Percentiles rank a stretch among this genome's conserved stretches.
Evolutionary conservation across 2,888 invertebrate species (phyloP).

Genomic region (Nemotelus nigrinus): DNA sequence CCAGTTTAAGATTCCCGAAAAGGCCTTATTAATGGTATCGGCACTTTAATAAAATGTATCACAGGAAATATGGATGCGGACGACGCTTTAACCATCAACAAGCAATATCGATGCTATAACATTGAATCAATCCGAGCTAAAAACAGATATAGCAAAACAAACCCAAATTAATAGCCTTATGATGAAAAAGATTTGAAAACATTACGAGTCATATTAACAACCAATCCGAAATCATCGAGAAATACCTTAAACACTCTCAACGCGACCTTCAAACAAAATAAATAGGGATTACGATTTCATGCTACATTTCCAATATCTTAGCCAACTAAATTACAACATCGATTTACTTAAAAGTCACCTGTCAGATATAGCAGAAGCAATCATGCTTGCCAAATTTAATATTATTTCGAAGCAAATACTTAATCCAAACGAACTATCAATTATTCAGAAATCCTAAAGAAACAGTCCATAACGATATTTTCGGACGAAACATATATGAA

Average conservation of each 20-base stretch:
- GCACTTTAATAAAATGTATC: slow-evolving; percentile 21
- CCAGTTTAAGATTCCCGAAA: background rate
- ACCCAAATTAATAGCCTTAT: no score
- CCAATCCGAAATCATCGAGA: background rate
- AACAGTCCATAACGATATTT: no score
- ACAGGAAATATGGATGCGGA: slow-evolving; percentile 23
- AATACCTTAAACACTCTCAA: background rate
- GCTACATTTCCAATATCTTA: slow-evolving; percentile 7
- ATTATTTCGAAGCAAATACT: slow-evolving; percentile 40
- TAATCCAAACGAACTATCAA: slow-evolving; percentile 22
- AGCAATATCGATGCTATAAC: background rate
- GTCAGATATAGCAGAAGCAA: slow-evolving; percentile 7
- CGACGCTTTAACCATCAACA: no score
- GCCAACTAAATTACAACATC: slow-evolving; percentile 8
- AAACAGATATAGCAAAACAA: background rate
- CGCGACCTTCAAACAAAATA: background rate
- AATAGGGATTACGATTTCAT: background rate
- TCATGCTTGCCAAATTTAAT: slow-evolving; percentile 28
- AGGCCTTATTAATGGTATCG: slow-evolving; percentile 21
- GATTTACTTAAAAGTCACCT: no score
- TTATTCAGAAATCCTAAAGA: background rate
- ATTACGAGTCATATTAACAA: slow-evolving; percentile 21
- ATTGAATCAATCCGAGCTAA: background rate
- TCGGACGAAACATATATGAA: background rate
- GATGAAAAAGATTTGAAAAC: background rate